Evolutionary conservation across 2,113 vertebrate genomes (phyloP), one percentile per base, ranked within the genome.

Genomic region (Poeciliopsis occidentalis): DNA sequence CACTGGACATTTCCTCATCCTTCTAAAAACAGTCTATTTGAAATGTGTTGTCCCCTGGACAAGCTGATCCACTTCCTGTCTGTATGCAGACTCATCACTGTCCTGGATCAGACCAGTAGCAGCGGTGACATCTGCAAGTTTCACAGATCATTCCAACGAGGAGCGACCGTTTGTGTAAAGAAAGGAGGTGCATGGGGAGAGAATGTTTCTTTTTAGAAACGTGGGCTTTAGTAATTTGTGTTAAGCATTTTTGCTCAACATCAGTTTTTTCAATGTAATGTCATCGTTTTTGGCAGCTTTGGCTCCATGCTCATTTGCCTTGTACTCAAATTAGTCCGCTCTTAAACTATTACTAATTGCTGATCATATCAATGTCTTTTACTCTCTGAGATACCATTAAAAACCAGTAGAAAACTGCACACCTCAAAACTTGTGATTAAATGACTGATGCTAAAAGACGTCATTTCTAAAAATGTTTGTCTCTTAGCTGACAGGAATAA

Each of bases 401-500:
- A 37, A 62, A 4, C 51, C 64, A 64, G 60, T 41, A 15, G 17
- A 44, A 73, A 67, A 24, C 41, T 60, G 75, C 60, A 60, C 54
- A 29, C 74, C 19, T 34, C 26, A 31, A 60, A 65, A 24, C 34
- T 47, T 71, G 57, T 72, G 66, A 78, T 32, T 60, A 84, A 37
- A 37, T 37, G 34, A 37, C 10, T 37, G 34, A 11, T 37, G 34
- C 34, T 37, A 37, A 37, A 37, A 37, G 2, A 37, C 10, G 11
- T 10, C 68, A 76, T 74, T 1, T 11, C 11, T 70, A 34, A 4
- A 66, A 74, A 77, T 24, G 17, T 57, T 12, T 30, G 78, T 70
- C 71, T 86, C 82, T 84, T 60, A 88, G 84, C 79, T 85, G 82
- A 76, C 68, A 69, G 71, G 76, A 87, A 77, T 85, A 67, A 73